Evolutionary conservation across 2,888 invertebrate genomes (phyloP).

Genomic region (Tolmerus cingulatus): DNA sequence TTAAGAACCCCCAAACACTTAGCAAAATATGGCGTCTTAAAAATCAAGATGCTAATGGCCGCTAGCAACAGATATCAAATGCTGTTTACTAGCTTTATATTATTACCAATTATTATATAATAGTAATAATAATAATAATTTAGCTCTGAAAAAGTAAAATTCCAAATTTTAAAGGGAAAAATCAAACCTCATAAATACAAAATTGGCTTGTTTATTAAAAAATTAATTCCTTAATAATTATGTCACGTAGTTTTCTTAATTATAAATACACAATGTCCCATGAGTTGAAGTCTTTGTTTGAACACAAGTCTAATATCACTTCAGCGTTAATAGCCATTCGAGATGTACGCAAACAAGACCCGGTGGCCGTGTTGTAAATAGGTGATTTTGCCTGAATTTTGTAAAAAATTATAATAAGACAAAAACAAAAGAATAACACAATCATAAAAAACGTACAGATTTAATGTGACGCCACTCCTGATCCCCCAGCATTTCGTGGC

Average conservation of each 20-base stretch:
- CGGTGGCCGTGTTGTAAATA: conserved; percentile 86
- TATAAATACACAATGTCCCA: conserved; percentile 65
- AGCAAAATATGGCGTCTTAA: too few relatives aligned
- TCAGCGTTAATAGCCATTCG: conserved; percentile 63
- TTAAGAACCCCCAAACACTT: too few relatives aligned
- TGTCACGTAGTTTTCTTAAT: not conserved
- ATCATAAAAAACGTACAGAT: conserved; percentile 64
- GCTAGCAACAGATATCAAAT: too few relatives aligned
- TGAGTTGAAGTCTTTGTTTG: conserved; percentile 64
- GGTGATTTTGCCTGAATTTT: conserved; percentile 73
- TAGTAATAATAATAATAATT: too few relatives aligned
- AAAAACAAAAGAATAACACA: not conserved
- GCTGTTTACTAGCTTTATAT: too few relatives aligned
- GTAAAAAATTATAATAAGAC: not conserved
- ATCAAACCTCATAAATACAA: not conserved
- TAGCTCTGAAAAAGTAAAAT: too few relatives aligned
- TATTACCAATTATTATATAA: too few relatives aligned
- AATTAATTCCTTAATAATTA: not conserved
- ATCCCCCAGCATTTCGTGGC: conserved; percentile 89
- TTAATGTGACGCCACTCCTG: conserved; percentile 92
- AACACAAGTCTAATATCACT: conserved; percentile 71
- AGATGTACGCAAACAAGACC: conserved; percentile 78
- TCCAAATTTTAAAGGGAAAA: not conserved
- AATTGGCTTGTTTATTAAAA: not conserved
- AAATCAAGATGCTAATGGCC: too few relatives aligned